phyloP scores from a whole-genome alignment of 1,140 invertebrate genomes.

The Drosophila truncata region DNA sequence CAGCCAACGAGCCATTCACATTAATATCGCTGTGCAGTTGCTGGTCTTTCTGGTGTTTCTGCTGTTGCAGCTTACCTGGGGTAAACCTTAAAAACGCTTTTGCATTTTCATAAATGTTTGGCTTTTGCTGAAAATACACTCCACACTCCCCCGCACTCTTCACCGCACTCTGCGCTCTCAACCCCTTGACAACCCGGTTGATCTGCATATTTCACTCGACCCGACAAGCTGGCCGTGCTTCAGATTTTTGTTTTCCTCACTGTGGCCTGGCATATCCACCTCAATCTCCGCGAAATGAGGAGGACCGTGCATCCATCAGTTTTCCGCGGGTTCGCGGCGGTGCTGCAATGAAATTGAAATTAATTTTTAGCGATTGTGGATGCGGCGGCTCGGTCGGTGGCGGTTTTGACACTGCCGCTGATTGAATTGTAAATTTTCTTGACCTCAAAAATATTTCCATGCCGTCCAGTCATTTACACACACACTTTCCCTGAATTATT shows the following conservation, averaged over 20 bases:
- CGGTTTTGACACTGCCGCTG: slow-evolving; percentile 56
- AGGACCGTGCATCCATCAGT: background rate
- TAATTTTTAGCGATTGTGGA: slow-evolving; percentile 84
- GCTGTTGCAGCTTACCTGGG: slow-evolving; percentile 67
- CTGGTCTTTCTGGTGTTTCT: slow-evolving; percentile 10
- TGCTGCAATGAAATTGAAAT: slow-evolving; percentile 79
- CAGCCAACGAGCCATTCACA: slow-evolving; percentile 64
- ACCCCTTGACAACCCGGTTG: slow-evolving; percentile 25
- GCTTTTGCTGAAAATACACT: slow-evolving; percentile 52
- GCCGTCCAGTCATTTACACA: slow-evolving; percentile 1
- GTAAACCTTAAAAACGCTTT: slow-evolving; percentile 82
- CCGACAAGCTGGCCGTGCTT: slow-evolving; percentile 36
- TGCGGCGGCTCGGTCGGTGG: slow-evolving; percentile 58
- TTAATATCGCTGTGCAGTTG: slow-evolving; percentile 65
- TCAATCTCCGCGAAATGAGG: slow-evolving; percentile 1
- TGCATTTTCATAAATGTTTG: slow-evolving; percentile 83
- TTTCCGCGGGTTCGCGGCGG: background rate
- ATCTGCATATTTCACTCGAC: slow-evolving; percentile 74
- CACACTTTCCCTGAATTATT: slow-evolving; percentile 38
- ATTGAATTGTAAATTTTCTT: slow-evolving; percentile 75
- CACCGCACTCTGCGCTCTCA: background rate
- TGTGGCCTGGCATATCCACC: slow-evolving; percentile 19
- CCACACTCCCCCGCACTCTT: background rate
- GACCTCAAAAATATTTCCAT: slow-evolving; percentile 5
- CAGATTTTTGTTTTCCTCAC: slow-evolving; percentile 56